Evolutionary conservation across 2,888 invertebrate genomes (phyloP), one percentile per base, ranked within the genome.

Genomic region (Horisme vitalbata): DNA sequence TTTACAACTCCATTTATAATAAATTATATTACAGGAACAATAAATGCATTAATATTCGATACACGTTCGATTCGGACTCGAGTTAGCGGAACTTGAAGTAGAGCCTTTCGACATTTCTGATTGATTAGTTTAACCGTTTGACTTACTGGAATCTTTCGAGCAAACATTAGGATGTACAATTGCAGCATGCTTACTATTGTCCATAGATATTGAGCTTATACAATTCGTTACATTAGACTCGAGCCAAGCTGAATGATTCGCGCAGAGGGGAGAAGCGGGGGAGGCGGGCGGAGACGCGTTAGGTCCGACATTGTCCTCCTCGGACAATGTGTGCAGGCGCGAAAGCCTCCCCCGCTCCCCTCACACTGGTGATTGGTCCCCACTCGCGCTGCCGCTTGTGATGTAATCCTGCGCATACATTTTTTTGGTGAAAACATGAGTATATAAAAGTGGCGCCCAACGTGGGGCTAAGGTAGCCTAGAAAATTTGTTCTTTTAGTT

Each of bases 291-390:
- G 44, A 27, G 71, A 60, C 53, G 68, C 67, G 50, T 70, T 71
- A 33, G 61, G 55, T 10, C 37, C 37, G 47, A 63, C 54, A 36
- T 68, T 56, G 45, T 87, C 87, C 70, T 89, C 88, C 73, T 87
- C 88, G 44, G 82, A 77, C 61, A 87, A 70, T 55, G 86, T 86
- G 70, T 79, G 80, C 75, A 88, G 83, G 76, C 85, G 86, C 68
- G 71, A 65, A 49, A 80, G 75, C 86, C 87, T 85, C 89, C 82
- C 90, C 88, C 89, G 89, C 89, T 81, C 77, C 72, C 68, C 84
- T 90, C 90, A 90, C 69, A 90, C 90, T 3, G 90, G 88, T 12
- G 90, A 89, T 61, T 87, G 87, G 4, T 88, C 87, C 0, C 88
- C 88, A 61, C 88, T 89, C 2, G 83, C 86, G 46, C 87, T 88